Conservation (phyloP, 2,797 vertebrate species). For the Hemibagrus guttatus region DNA sequence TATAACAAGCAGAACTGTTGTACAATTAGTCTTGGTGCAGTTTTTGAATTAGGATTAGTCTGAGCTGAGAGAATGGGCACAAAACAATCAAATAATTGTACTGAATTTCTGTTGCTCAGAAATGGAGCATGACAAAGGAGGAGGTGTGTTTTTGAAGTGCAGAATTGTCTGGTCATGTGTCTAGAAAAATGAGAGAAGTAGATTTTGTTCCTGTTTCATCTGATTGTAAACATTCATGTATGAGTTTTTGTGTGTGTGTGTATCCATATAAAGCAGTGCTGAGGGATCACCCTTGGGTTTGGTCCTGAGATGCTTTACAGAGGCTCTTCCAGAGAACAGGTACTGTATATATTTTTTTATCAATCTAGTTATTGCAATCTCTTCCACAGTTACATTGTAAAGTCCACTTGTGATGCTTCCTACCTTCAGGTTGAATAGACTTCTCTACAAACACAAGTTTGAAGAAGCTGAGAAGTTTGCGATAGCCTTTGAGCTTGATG, state of each 20-base stretch:
- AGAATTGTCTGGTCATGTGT: background rate
- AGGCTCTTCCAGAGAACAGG: slow-evolving; percentile 97
- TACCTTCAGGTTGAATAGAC: slow-evolving; percentile 83
- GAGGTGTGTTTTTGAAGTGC: background rate
- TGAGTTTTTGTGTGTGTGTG: background rate
- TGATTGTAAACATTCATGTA: background rate
- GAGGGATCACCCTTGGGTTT: slow-evolving; percentile 75
- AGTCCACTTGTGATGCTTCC: background rate
- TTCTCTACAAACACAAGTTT: slow-evolving; percentile 94
- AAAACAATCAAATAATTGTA: background rate
- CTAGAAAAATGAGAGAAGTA: background rate
- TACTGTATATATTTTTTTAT: slow-evolving; percentile 48
- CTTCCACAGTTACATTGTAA: background rate
- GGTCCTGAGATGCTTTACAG: slow-evolving; percentile 90
- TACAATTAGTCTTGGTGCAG: background rate
- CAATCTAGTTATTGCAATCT: too few species aligned
- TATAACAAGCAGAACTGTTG: background rate
- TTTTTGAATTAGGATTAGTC: background rate
- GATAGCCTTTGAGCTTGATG: slow-evolving; percentile 88
- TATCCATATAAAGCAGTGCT: slow-evolving; percentile 56
- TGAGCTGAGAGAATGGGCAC: background rate
- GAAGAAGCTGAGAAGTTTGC: slow-evolving; percentile 96
- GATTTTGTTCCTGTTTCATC: background rate
- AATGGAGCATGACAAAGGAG: background rate
- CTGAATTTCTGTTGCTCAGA: background rate